Evolutionary conservation across 2,797 vertebrate genomes (phyloP).

Genomic region (Chiloscyllium punctatum): DNA sequence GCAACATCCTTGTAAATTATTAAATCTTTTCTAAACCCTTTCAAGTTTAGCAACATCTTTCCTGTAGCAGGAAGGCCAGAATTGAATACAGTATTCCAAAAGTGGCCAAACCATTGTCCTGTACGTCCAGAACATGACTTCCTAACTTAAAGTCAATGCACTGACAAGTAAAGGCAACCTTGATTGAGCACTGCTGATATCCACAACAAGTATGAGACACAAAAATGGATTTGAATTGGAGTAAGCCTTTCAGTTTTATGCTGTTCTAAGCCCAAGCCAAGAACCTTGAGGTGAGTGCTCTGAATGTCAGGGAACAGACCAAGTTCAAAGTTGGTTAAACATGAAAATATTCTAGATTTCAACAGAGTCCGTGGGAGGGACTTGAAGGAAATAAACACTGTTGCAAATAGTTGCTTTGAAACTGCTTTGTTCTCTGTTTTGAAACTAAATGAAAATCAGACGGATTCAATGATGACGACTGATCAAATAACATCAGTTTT

Average conservation of each 20-base stretch:
- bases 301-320: neutral
- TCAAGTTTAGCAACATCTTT: no score
- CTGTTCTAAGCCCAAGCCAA: neutral
- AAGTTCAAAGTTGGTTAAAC: neutral
- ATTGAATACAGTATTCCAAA: no score
- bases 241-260: neutral
- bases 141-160: no score
- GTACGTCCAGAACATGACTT: no score
- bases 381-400: neutral
- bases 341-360: neutral
- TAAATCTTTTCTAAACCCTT: no score
- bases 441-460: neutral
- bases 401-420: slow-evolving; percentile 2
- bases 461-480: neutral
- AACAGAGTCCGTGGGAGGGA: neutral
- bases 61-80: no score
- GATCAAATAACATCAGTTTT: neutral
- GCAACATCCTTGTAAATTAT: no score
- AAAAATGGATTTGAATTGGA: neutral
- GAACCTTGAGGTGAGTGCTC: neutral
- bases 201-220: neutral
- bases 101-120: no score
- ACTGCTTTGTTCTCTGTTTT: neutral
- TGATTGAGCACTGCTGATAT: no score
- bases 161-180: no score